A percentile compares a stretch with the other conserved stretches of the same genome.
phyloP scores from a whole-genome alignment of 2,797 vertebrate genomes.

The Borostomias antarcticus region DNA sequence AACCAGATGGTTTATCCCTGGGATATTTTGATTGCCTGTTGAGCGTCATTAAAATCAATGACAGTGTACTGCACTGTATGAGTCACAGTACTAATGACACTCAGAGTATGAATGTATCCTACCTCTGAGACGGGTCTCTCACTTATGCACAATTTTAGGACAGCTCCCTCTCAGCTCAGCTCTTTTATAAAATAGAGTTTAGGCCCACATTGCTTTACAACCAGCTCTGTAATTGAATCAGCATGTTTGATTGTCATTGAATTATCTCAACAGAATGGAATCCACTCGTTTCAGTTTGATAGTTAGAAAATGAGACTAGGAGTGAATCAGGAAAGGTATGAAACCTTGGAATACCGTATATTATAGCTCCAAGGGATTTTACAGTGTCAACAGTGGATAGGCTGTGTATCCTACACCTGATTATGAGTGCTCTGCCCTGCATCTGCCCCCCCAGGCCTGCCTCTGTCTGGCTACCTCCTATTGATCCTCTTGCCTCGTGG shows the following conservation, averaged over 20 bases:
- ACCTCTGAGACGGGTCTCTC: neutral
- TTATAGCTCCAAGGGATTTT: neutral
- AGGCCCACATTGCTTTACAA: too few relatives aligned
- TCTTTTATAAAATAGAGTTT: too few relatives aligned
- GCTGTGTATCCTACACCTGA: slow-evolving; percentile 56
- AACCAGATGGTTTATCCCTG: neutral
- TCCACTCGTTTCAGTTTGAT: neutral
- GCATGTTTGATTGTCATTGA: neutral
- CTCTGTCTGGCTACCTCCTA: slow-evolving; percentile 72
- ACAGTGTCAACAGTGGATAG: slow-evolving; percentile 51
- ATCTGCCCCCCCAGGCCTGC: slow-evolving; percentile 76
- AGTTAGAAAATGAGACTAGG: too few relatives aligned
- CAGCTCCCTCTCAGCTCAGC: too few relatives aligned
- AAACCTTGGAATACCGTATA: neutral
- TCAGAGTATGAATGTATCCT: neutral
- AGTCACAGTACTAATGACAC: neutral
- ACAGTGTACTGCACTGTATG: neutral
- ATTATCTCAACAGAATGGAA: neutral
- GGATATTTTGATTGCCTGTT: slow-evolving; percentile 15
- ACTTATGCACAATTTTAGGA: neutral
- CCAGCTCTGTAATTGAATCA: neutral
- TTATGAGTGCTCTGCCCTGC: slow-evolving; percentile 71
- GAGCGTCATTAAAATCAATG: slow-evolving; percentile 2
- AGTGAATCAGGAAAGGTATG: too few relatives aligned
- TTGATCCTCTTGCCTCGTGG: slow-evolving; percentile 73